A percentile compares a stretch with the other conserved stretches of the same genome.
Evolutionary conservation across 2,113 vertebrate species (phyloP).

Genomic region (Phycodurus eques): DNA sequence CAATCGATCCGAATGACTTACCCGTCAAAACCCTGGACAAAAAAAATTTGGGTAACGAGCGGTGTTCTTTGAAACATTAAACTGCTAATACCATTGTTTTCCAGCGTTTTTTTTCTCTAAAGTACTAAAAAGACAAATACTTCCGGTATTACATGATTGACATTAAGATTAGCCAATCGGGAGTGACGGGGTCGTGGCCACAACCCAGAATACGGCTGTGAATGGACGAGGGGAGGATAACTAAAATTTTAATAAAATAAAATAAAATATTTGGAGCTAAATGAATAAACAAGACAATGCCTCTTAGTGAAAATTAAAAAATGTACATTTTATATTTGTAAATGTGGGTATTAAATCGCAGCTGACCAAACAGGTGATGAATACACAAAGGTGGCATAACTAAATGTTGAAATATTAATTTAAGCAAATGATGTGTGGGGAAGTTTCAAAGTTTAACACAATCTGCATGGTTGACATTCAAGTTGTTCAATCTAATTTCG

Average conservation of each 20-base stretch:
- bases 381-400: no score
- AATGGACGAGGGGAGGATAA: not conserved
- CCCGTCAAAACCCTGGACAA: not conserved
- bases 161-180: not conserved
- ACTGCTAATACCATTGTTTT: not conserved
- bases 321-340: not conserved
- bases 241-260: not conserved
- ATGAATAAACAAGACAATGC: no score
- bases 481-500: no score
- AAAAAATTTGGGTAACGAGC: not conserved
- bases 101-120: not conserved
- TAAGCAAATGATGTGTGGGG: no score
- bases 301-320: no score
- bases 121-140: not conserved
- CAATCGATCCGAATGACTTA: not conserved
- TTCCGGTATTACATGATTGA: not conserved
- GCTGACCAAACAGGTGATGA: no score
- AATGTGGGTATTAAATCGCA: no score
- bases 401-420: no score
- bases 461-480: no score
- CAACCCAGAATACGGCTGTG: not conserved
- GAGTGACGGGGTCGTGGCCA: not conserved
- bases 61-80: not conserved
- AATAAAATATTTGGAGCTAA: not conserved
- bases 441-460: no score